Evolutionary conservation across 2,888 invertebrate species (phyloP).

Genomic region (Drosophila lacicola): DNA sequence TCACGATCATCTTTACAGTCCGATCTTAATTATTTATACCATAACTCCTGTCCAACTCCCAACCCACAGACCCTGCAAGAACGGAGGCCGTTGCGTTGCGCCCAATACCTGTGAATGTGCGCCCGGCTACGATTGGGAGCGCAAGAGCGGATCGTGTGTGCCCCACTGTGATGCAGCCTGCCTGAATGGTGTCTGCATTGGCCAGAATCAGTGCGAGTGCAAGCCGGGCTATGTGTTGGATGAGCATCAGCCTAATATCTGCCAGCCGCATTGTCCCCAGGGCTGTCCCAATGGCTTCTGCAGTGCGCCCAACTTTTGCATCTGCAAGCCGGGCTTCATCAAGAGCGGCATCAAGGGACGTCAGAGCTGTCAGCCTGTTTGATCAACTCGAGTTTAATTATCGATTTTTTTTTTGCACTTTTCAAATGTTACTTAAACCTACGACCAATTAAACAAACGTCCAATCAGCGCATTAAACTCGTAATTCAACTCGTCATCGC

Average conservation of each 20-base stretch:
- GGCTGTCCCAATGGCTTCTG: slow-evolving; percentile 91
- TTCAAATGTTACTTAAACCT: slow-evolving; percentile 12
- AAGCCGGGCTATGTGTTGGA: slow-evolving; percentile 86
- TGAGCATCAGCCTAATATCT: slow-evolving; percentile 84
- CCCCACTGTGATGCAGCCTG: slow-evolving; percentile 88
- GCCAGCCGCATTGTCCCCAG: slow-evolving; percentile 88
- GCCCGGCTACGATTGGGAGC: slow-evolving; percentile 75
- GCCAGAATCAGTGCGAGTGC: slow-evolving; percentile 87
- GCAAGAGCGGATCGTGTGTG: slow-evolving; percentile 85
- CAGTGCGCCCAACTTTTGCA: slow-evolving; percentile 90
- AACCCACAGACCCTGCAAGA: slow-evolving; percentile 76
- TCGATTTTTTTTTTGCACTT: background rate
- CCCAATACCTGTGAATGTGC: slow-evolving; percentile 84
- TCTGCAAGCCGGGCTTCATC: slow-evolving; percentile 89
- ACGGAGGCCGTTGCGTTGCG: slow-evolving; percentile 85
- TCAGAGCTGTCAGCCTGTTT: slow-evolving; percentile 86
- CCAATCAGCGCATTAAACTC: slow-evolving; percentile 82
- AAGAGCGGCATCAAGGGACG: slow-evolving; percentile 85
- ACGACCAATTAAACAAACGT: slow-evolving; percentile 36
- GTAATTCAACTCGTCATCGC: slow-evolving; percentile 63
- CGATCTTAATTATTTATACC: background rate
- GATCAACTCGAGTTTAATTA: slow-evolving; percentile 13
- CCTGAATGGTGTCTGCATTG: slow-evolving; percentile 90
- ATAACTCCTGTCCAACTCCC: too few species aligned
- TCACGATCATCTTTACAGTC: background rate